Conservation (phyloP, 2,888 invertebrate genomes). For the Orthosia gothica region DNA sequence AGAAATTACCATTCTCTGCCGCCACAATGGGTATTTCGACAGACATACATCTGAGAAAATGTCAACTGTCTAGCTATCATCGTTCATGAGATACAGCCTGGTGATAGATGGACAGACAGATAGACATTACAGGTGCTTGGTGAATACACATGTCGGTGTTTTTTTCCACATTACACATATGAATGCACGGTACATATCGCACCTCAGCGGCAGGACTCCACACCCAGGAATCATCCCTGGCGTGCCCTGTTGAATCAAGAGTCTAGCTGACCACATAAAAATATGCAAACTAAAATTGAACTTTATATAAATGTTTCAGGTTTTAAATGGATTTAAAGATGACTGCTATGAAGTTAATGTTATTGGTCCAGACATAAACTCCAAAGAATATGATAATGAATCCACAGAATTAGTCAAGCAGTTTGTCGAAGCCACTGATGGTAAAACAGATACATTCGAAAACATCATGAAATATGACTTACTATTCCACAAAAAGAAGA, state of each 20-base stretch:
- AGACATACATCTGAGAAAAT: too few species aligned
- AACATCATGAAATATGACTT: conserved; percentile 92
- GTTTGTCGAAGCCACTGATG: conserved; percentile 86
- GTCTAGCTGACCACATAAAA: neutral
- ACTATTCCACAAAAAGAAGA: conserved; percentile 90
- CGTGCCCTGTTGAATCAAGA: neutral
- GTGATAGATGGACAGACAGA: too few species aligned
- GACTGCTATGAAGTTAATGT: conserved; percentile 92
- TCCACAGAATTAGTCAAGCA: conserved; percentile 79
- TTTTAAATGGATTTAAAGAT: conserved; percentile 90
- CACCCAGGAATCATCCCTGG: too few species aligned
- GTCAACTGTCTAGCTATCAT: too few species aligned
- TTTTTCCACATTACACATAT: too few species aligned
- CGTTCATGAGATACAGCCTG: too few species aligned
- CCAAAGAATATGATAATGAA: conserved; percentile 78
- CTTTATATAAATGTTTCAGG: conserved; percentile 69
- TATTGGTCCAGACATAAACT: conserved; percentile 90
- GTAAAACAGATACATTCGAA: conserved; percentile 90
- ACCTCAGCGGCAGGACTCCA: too few species aligned
- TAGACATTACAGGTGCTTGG: too few species aligned
- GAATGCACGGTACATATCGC: too few species aligned
- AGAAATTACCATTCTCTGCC: too few species aligned
- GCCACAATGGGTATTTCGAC: too few species aligned
- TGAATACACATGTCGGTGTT: too few species aligned
- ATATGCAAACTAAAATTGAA: neutral